These are phyloP conservation scores for Hypomecis atomaria DNA, from an alignment of 2,888 invertebrate species.

Conservation along the genomic window DNA sequence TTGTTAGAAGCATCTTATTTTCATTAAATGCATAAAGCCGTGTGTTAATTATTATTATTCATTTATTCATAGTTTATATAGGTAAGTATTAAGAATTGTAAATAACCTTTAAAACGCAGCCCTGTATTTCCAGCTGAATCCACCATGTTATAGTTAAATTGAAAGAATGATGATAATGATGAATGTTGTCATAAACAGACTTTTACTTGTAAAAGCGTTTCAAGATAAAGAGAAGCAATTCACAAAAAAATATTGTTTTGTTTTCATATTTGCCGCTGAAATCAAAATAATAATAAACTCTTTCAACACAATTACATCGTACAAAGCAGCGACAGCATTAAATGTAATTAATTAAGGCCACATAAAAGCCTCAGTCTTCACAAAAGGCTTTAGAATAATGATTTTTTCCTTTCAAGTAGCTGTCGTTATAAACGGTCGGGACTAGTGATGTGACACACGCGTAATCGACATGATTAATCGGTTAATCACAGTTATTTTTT, in stretches of 20 bases:
- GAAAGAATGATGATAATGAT: too few species aligned
- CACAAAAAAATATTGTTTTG: too few species aligned
- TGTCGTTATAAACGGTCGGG: slow-evolving; percentile 67
- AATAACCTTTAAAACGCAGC: slow-evolving; percentile 2
- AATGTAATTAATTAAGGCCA: slow-evolving; percentile 77
- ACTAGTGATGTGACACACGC: slow-evolving; percentile 68
- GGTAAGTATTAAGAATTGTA: background rate
- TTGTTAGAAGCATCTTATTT: slow-evolving; percentile 28
- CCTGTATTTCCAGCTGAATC: background rate
- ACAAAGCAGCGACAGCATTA: slow-evolving; percentile 56
- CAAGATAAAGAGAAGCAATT: too few species aligned
- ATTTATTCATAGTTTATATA: slow-evolving; percentile 14
- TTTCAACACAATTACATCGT: slow-evolving; percentile 21
- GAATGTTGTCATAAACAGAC: too few species aligned
- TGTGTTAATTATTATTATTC: slow-evolving; percentile 21
- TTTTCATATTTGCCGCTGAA: slow-evolving; percentile 25
- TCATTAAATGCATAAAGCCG: slow-evolving; percentile 23
- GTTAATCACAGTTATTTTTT: slow-evolving; percentile 49
- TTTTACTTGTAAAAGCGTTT: too few species aligned
- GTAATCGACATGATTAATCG: slow-evolving; percentile 68
- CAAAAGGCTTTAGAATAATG: slow-evolving; percentile 63
- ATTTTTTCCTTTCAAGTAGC: slow-evolving; percentile 69
- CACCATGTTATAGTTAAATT: too few species aligned
- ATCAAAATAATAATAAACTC: slow-evolving; percentile 14
- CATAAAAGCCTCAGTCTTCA: slow-evolving; percentile 64